phyloP scores from a whole-genome alignment of 2,797 vertebrate genomes.

The Tangara arthus region DNA sequence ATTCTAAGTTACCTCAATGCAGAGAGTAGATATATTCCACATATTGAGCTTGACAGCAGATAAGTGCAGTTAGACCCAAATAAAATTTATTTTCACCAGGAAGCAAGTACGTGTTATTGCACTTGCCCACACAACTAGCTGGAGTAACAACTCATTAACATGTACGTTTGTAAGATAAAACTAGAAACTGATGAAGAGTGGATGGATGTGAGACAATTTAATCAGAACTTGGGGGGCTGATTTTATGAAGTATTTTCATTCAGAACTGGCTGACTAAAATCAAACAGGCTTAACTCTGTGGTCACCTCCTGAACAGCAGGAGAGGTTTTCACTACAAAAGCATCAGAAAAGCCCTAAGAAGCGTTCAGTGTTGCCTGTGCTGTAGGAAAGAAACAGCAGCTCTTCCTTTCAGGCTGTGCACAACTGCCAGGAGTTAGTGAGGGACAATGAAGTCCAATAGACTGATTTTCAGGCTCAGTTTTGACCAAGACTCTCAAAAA shows the following conservation, averaged over 20 bases:
- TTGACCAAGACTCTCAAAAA: background rate
- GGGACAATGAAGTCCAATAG: background rate
- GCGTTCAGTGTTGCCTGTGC: rapidly evolving
- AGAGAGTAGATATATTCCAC: background rate
- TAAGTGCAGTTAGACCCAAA: background rate
- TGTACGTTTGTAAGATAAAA: background rate
- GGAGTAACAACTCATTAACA: background rate
- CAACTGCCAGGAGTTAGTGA: background rate
- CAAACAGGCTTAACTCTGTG: background rate
- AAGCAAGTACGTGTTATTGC: background rate
- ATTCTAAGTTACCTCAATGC: background rate
- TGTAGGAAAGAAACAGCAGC: background rate
- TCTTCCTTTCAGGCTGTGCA: background rate
- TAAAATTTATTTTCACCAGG: background rate
- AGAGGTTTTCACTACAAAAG: background rate
- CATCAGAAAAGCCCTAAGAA: background rate
- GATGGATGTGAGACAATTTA: background rate
- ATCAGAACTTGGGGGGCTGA: background rate
- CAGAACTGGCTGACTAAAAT: background rate
- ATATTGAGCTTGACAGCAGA: background rate
- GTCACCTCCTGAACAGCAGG: background rate
- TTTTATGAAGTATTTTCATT: background rate
- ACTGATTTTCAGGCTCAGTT: background rate
- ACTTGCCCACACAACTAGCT: background rate
- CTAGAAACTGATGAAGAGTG: rapidly evolving